A percentile compares a stretch with the other conserved stretches of the same genome.
Evolutionary conservation across 2,113 vertebrate species (phyloP).

Genomic region (Sterrhoptilus dennistouni): DNA sequence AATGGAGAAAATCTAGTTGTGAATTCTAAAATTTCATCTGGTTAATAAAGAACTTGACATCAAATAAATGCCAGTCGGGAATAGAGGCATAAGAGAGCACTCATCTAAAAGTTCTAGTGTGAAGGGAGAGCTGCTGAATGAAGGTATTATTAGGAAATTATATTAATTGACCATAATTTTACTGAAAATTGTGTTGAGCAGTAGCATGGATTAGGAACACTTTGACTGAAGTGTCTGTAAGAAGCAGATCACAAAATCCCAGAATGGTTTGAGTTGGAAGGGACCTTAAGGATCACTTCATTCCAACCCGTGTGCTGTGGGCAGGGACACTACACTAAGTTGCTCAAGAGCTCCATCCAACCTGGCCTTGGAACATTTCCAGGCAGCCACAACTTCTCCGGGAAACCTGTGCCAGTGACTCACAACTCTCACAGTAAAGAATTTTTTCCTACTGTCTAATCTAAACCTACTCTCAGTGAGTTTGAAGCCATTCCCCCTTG

Average conservation of each 20-base stretch:
- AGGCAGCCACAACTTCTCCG: background rate
- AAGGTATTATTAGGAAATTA: background rate
- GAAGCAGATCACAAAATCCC: background rate
- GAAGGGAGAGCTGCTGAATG: background rate
- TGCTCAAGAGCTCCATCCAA: background rate
- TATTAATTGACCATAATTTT: background rate
- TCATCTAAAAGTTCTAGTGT: background rate
- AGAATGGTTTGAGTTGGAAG: background rate
- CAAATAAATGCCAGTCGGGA: background rate
- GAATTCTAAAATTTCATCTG: background rate
- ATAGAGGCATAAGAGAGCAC: background rate
- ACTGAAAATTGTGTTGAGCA: background rate
- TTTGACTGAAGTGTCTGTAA: background rate
- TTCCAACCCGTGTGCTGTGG: background rate
- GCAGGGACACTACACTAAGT: fast-evolving
- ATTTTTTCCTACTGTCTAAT: background rate
- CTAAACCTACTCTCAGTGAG: fast-evolving
- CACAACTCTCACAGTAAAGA: no score
- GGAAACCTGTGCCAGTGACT: fast-evolving
- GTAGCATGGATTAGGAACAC: background rate
- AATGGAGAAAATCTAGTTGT: background rate
- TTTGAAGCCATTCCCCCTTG: background rate
- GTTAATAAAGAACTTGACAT: background rate
- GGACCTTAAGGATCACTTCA: background rate
- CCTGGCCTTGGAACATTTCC: background rate